Base-by-base conservation (phyloP, 2,797 vertebrate genomes). In the Galago senegalensis region DNA sequence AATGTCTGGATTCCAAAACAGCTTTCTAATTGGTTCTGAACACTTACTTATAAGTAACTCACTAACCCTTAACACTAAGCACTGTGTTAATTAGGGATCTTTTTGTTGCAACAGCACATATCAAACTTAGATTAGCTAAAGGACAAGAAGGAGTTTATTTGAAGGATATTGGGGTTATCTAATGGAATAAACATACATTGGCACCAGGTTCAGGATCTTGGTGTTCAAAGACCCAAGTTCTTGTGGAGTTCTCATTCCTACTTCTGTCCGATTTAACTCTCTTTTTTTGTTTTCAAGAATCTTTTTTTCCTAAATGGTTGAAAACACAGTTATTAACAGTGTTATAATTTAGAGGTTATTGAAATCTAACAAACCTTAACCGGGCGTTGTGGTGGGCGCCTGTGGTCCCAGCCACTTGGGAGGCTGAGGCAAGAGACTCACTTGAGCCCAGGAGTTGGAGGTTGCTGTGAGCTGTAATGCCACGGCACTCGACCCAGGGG, bases 281-380 rank as follows among this genome's bases (percentile, higher is more conserved):
- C 53, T 76, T 1, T 63, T 61, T 49, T 94, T n/a, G 2, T 49
- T 95, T 27, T 31, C 60, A 86, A n/a, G 6, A 63, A 72, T 18
- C 67, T 87, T 65, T 79, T 53, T 63, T 67, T 4, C 49, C 70
- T 73, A 93, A 91, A 75, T 49, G 34, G n/a, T 73, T 77, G 56
- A 94, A 95, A 84, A n/a, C 10, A 80, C 2, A 72, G 49, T 9
- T 86, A n/a, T 37, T 65, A 79, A 86, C 25, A 79, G n/a, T 34
- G 87, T 94, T 89, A 65, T 73, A 94, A 91, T 70, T 83, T 87
- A 93, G n/a, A 46, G 9, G 63, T 91, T 87, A 91, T 93, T 63
- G 91, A 94, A 72, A 82, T 83, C 21, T 63, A 93, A 43, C 27
- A 91, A 75, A 93, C 49, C 34, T 34, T 34, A 34, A 2, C 34